Conservation (phyloP, 2,888 invertebrate genomes). For the Cyclophora albipunctata region DNA sequence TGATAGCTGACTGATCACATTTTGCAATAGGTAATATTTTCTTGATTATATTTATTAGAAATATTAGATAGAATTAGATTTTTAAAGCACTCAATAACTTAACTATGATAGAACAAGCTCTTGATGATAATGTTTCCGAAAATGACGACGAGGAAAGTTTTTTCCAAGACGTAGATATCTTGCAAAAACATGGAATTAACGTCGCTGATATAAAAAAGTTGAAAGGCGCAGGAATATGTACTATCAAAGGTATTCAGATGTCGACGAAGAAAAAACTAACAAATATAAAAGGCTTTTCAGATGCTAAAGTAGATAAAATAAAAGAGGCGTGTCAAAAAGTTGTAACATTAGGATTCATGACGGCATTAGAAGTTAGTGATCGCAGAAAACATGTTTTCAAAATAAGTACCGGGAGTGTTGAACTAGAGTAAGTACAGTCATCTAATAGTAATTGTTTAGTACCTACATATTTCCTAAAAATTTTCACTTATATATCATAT, state of each 20-base stretch:
- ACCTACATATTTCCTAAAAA: no score
- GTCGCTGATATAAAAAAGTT: slow-evolving; percentile 85
- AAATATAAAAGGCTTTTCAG: slow-evolving; percentile 84
- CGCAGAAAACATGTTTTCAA: slow-evolving; percentile 83
- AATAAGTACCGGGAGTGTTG: slow-evolving; percentile 79
- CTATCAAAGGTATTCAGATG: slow-evolving; percentile 88
- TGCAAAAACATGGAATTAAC: slow-evolving; percentile 78
- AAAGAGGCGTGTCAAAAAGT: slow-evolving; percentile 85
- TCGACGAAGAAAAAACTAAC: slow-evolving; percentile 82
- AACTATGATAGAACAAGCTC: slow-evolving; percentile 53
- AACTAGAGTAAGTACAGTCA: slow-evolving; percentile 80
- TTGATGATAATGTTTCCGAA: slow-evolving; percentile 63
- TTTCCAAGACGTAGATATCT: slow-evolving; percentile 84
- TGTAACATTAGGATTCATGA: slow-evolving; percentile 79
- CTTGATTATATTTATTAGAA: background rate
- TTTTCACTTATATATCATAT: slow-evolving; percentile 1
- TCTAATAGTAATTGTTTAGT: background rate
- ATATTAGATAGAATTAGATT: no score
- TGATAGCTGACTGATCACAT: no score
- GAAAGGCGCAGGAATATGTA: slow-evolving; percentile 85
- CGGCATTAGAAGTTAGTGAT: slow-evolving; percentile 83
- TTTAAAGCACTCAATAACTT: no score
- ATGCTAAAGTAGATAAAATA: slow-evolving; percentile 85
- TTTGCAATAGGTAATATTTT: background rate
- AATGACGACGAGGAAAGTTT: slow-evolving; percentile 80